Evolutionary conservation across 2,888 invertebrate species (phyloP).

Genomic region (Piscicola geometra): DNA sequence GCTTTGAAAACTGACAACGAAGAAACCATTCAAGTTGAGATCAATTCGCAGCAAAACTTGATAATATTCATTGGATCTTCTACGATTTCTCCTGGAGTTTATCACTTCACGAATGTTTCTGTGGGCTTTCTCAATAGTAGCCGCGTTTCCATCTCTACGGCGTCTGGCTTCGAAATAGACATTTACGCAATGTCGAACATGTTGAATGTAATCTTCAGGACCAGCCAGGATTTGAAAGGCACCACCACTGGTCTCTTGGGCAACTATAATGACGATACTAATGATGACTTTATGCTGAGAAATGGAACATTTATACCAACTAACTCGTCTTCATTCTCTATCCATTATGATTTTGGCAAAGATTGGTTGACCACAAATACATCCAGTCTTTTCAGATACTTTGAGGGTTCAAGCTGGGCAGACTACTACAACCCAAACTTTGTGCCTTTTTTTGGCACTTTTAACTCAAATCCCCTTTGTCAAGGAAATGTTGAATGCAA

Average conservation of each 20-base stretch:
- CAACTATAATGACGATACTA: slow-evolving; percentile 33
- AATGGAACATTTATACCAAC: slow-evolving; percentile 21
- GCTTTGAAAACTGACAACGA: slow-evolving; percentile 9
- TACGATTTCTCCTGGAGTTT: neutral
- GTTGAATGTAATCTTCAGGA: neutral
- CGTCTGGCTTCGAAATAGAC: neutral
- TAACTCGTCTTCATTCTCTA: slow-evolving; percentile 17
- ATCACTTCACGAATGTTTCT: neutral
- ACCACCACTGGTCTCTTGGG: slow-evolving; percentile 28
- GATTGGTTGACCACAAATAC: slow-evolving; percentile 6
- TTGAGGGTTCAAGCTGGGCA: slow-evolving; percentile 19
- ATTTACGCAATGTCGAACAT: slow-evolving; percentile 9
- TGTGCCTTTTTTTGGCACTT: slow-evolving; percentile 16
- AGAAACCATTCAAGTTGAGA: slow-evolving; percentile 27
- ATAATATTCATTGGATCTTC: neutral
- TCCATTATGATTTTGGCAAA: slow-evolving; percentile 30
- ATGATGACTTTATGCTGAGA: slow-evolving; percentile 32
- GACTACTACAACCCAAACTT: slow-evolving; percentile 31
- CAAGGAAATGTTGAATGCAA: slow-evolving; percentile 17
- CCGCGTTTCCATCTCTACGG: neutral
- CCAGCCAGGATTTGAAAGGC: slow-evolving; percentile 21
- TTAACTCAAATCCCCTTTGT: neutral
- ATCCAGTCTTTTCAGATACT: slow-evolving; percentile 23
- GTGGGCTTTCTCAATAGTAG: neutral
- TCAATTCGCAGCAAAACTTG: slow-evolving; percentile 16